phyloP scores from a whole-genome alignment of 2,888 invertebrate species.

The Drosophila multiciliata region DNA sequence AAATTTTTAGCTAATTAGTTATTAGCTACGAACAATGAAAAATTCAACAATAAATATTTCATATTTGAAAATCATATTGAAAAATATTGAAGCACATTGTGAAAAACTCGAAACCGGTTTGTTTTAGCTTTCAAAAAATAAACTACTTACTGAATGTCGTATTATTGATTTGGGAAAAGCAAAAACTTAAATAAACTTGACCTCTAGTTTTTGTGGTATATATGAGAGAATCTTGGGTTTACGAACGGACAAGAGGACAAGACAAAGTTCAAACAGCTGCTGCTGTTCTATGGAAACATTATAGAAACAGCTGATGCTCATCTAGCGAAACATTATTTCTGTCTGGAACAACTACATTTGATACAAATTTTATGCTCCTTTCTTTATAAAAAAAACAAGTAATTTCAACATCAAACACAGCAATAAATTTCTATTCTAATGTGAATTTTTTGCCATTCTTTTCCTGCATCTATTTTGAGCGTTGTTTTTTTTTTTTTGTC shows the following conservation, averaged over 20 bases:
- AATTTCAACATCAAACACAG: conserved; percentile 37
- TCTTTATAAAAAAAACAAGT: conserved; percentile 12
- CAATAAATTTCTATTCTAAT: conserved; percentile 30
- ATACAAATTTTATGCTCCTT: neutral
- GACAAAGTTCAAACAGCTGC: neutral
- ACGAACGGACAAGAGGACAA: conserved; percentile 2
- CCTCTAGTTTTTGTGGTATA: neutral
- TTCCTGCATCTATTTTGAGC: conserved; percentile 59
- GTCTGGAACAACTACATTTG: neutral
- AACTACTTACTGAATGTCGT: neutral
- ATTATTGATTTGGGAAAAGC: neutral
- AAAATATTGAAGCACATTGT: neutral
- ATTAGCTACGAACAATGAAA: conserved; percentile 37
- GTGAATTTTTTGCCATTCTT: conserved; percentile 19
- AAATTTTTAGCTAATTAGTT: conserved; percentile 56
- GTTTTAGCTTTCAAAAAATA: neutral
- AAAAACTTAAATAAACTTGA: conserved; percentile 3
- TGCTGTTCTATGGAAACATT: neutral
- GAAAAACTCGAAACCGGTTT: neutral
- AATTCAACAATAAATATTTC: conserved; percentile 9
- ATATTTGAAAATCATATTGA: conserved; percentile 7
- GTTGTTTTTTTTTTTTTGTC: conserved; percentile 49
- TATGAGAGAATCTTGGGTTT: neutral
- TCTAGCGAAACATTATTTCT: neutral
- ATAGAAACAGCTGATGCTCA: neutral